Evolutionary conservation across 2,113 vertebrate genomes (phyloP), one percentile per base, ranked within the genome.

Genomic region (Callipepla californica): DNA sequence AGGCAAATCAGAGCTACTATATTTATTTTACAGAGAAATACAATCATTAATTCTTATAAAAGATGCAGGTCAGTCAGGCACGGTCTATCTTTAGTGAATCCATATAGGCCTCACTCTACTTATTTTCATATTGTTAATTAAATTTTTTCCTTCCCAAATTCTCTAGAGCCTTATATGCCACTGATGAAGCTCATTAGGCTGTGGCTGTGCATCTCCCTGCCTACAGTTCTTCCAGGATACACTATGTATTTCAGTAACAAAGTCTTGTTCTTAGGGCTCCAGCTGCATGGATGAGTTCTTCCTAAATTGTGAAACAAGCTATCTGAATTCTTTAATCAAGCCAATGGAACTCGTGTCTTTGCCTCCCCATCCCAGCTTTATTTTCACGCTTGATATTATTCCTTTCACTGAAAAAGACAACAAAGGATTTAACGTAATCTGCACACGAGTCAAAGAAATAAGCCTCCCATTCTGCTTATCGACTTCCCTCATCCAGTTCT

Each of bases 121-220:
- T 93, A 75, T 83, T 70, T 85, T 88, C 85, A 61, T 11, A 40
- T 34, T 91, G 61, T 86, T 96, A 90, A 92, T 96, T 88, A 94
- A 94, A 94, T 95, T 94, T 12, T 88, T 93, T 59, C 42, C 51
- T 78, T 90, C 34, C 51, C 30, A 74, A 92, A 75, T 70, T 84
- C 82, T 78, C 92, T 44, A 9, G 65, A 83, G 73, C n/a, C 44
- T 88, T 2, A 0, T 38, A 44, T 13, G 9, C 42, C 78, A 80
- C 90, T 65, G 36, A 69, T 88, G 80, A 92, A 80, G 45, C 68
- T 94, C 88, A 92, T 93, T 65, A 94, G 82, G 51, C 28, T 59
- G 66, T 4, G 63, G 61, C 32, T 83, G 85, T 0, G 3, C 80
- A 55, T 36, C 23, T 94, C 68, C 80, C 79, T 13, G 2, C 32